Evolutionary conservation across 2,797 vertebrate genomes (phyloP), one percentile per base, ranked within the genome.

Genomic region (Thalassophryne amazonica): DNA sequence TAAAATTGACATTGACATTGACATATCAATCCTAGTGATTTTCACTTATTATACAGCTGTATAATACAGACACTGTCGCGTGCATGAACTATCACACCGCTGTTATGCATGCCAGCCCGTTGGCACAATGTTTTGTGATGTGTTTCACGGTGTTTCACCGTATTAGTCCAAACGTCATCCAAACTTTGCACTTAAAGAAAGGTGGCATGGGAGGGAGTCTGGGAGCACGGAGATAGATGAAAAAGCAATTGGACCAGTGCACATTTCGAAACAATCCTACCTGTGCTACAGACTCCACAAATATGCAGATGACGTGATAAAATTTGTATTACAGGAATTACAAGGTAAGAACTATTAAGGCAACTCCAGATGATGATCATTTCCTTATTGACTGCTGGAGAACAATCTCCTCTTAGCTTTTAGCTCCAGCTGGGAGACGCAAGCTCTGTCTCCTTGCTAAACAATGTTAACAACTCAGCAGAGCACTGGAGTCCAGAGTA

Each of bases 291-390:
- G 60, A 40, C 64, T 65, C 69, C 65, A 73, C 81, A 80, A 83
- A 85, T 85, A 81, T 86, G 76, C 76, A 83, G 65, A 77, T 35
- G 40, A 28, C 20, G 65, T 73, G 59, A 83, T 76, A 58, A 58
- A 80, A 75, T 34, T 63, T 58, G 59, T 28, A 63, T 73, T 66
- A 21, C 8, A 32, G 46, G 43, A 72, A 66, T 31, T 58, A 74
- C 73, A 70, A 62, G 36, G 63, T 69, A 76, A 77, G 80, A 72
- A 46, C 16, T 20, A 57, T 27, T n/a, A 51, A 58, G 50, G 65
- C 24, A 2, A 46, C 22, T 38, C 35, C 36, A 60, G 68, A 87
- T 83, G 78, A 84, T 85, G 81, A 88, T 71, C 63, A 75, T 80
- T 51, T 55, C 57, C 46, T 80, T 77, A 83, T 69, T 83, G 80